These are phyloP conservation scores for Tauraco erythrolophus DNA, from an alignment of 2,113 vertebrate genomes.

Conservation along the genomic window DNA sequence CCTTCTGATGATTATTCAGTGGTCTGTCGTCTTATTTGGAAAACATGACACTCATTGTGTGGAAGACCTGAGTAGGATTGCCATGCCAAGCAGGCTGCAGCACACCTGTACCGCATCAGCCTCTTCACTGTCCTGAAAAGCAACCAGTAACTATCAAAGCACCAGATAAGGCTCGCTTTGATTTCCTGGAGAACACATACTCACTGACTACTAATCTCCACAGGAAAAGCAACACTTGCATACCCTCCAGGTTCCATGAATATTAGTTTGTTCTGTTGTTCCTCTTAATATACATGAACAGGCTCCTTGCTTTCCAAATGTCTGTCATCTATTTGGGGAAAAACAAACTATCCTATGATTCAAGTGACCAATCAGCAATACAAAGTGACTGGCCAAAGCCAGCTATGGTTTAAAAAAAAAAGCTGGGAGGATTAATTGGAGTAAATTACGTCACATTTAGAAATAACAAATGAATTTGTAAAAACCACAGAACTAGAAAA, in stretches of 20 bases:
- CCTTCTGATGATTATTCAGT: background rate
- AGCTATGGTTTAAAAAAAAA: background rate
- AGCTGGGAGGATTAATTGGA: background rate
- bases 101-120: background rate
- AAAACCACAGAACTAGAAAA: background rate
- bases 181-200: background rate
- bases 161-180: background rate
- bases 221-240: background rate
- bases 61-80: background rate
- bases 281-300: background rate
- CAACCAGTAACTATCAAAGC: background rate
- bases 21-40: background rate
- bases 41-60: background rate
- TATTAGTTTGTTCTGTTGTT: background rate
- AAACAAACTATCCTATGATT: background rate
- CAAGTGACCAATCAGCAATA: background rate
- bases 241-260: background rate
- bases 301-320: background rate
- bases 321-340: background rate
- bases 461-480: background rate
- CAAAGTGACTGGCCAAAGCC: background rate
- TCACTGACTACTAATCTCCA: background rate
- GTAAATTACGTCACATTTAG: background rate
- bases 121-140: background rate
- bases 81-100: background rate